Conservation (phyloP, 92 coral and sea anemone genomes). For the Hydrozoanthus gracilis region DNA sequence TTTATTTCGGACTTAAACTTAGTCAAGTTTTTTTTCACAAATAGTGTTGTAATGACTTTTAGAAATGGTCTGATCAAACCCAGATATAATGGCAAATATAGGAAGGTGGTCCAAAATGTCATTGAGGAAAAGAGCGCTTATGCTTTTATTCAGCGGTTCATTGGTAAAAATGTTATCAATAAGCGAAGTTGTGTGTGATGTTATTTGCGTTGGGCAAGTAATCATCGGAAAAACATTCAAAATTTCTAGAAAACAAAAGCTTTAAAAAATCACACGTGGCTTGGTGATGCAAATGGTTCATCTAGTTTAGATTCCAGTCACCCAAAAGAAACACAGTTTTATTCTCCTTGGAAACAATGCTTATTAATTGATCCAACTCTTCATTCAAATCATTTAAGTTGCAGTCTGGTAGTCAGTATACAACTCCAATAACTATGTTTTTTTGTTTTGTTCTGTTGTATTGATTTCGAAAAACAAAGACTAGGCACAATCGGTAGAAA, state of each 20-base stretch:
- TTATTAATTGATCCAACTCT: conserved; percentile 33
- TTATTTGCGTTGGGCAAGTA: conserved; percentile 67
- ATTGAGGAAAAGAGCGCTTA: conserved; percentile 46
- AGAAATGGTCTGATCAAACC: conserved; percentile 20
- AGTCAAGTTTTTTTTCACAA: conserved; percentile 50
- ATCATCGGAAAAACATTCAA: conserved; percentile 42
- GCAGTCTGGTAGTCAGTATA: conserved; percentile 60
- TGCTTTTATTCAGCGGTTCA: conserved; percentile 19
- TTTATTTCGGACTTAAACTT: conserved; percentile 43
- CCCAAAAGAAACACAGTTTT: conserved; percentile 55
- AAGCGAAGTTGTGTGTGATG: conserved; percentile 61
- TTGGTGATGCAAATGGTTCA: conserved; percentile 49
- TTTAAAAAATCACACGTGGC: conserved; percentile 64
- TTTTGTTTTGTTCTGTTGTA: conserved; percentile 34
- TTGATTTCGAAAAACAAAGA: conserved; percentile 33
- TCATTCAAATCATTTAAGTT: conserved; percentile 48
- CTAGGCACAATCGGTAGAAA: not conserved
- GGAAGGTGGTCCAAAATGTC: conserved; percentile 71
- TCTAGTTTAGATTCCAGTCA: not conserved
- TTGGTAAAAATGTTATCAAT: conserved; percentile 74
- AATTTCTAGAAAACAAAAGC: conserved; percentile 47
- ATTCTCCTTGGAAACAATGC: conserved; percentile 54
- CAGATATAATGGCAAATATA: conserved; percentile 54
- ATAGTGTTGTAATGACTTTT: conserved; percentile 16
- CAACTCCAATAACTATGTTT: conserved; percentile 54